Evolutionary conservation across 2,797 vertebrate species (phyloP).

Genomic region (Potorous gilbertii): DNA sequence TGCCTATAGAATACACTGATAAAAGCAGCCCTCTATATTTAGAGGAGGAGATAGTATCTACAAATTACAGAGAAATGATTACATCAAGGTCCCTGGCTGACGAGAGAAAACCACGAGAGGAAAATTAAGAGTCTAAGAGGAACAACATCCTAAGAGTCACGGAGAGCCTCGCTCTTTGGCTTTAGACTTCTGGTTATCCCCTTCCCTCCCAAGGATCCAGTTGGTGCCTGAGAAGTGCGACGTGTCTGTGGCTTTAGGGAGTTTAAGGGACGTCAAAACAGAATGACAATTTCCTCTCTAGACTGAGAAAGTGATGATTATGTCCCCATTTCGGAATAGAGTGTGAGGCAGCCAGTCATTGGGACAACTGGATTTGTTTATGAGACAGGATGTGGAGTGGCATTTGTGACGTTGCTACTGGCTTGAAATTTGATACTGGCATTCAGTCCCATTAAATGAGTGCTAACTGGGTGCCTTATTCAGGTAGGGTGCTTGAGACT

Average conservation of each 20-base stretch:
- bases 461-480: background rate
- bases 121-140: slow-evolving; percentile 66
- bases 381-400: background rate
- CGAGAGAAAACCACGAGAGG: slow-evolving; percentile 78
- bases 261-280: background rate
- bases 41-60: slow-evolving; percentile 82
- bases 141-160: slow-evolving; percentile 43
- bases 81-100: slow-evolving; percentile 71
- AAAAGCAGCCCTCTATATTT: slow-evolving; percentile 77
- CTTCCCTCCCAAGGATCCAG: background rate
- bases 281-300: background rate
- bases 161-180: background rate
- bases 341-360: slow-evolving; percentile 4
- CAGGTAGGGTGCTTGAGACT: background rate
- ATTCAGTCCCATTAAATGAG: background rate
- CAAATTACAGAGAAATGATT: slow-evolving; percentile 84
- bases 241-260: background rate
- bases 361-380: background rate
- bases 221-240: fast-evolving
- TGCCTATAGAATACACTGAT: slow-evolving; percentile 67
- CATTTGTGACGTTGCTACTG: background rate
- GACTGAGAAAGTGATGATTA: background rate
- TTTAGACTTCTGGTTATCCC: background rate
- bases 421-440: background rate
- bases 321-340: background rate